These are phyloP conservation scores for Muscicapa comitata DNA, from an alignment of 2,797 vertebrate species.

Conservation along the genomic window DNA sequence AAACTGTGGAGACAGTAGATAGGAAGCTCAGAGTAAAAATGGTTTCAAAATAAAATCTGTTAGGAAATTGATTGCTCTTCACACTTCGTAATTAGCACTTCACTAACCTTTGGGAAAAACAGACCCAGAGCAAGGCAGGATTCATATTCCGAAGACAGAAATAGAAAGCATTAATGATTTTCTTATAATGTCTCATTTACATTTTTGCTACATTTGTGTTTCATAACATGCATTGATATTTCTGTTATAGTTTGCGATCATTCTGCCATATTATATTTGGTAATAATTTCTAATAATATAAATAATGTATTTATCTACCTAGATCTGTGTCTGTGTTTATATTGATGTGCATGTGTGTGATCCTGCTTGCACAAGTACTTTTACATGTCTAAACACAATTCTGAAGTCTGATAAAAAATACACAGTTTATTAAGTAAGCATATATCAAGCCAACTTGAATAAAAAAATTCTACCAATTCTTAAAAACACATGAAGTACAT, in stretches of 20 bases:
- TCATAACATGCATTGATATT: background rate
- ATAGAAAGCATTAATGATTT: background rate
- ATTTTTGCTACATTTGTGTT: background rate
- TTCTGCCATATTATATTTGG: background rate
- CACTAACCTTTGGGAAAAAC: constrained; percentile 18
- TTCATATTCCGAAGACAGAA: background rate
- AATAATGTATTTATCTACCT: background rate
- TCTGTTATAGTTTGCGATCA: background rate
- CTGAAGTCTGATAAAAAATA: background rate
- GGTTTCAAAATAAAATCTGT: background rate
- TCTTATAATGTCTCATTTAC: background rate
- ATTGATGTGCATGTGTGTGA: background rate
- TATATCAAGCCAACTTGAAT: background rate
- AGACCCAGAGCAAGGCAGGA: background rate
- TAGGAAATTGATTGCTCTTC: background rate
- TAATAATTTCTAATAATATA: background rate
- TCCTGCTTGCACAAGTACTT: background rate
- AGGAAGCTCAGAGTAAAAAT: background rate
- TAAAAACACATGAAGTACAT: background rate
- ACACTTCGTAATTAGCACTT: background rate
- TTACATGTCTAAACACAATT: background rate
- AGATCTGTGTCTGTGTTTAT: background rate
- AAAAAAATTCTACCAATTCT: background rate
- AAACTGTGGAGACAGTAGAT: background rate
- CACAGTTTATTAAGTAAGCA: background rate